A percentile compares a stretch with the other conserved stretches of the same genome.
These are phyloP conservation scores for Sialis lutaria DNA, from an alignment of 2,888 invertebrate species.

Conservation along the genomic window DNA sequence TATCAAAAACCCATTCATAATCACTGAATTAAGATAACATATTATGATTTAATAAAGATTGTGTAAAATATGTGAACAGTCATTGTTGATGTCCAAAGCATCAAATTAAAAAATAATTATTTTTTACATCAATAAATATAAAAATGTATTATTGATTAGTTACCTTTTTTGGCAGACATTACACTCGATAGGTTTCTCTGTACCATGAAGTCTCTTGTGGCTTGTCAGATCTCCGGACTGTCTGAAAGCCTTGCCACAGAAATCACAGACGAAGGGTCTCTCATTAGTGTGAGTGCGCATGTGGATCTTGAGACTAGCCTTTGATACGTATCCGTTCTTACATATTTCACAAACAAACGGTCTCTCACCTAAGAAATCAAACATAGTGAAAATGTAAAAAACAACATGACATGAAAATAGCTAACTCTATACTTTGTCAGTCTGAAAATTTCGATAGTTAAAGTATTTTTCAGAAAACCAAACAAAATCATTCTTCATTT, in stretches of 20 bases:
- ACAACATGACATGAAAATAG: no score
- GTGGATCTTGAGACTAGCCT: constrained; percentile 27
- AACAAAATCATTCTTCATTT: background rate
- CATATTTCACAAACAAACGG: constrained; percentile 27
- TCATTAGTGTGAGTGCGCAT: constrained; percentile 29
- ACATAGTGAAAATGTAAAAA: background rate
- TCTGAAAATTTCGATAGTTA: background rate
- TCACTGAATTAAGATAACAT: no score
- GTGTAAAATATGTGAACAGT: background rate
- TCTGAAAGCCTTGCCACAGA: constrained; percentile 27
- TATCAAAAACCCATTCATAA: no score
- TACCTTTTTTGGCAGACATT: constrained; percentile 25
- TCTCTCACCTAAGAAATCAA: constrained; percentile 20
- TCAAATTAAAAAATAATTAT: background rate
- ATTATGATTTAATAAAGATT: background rate
- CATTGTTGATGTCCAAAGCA: background rate
- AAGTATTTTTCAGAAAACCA: no score
- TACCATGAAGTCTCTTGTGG: constrained; percentile 26
- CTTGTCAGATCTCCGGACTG: constrained; percentile 27
- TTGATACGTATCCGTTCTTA: constrained; percentile 27
- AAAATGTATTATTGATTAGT: constrained; percentile 1
- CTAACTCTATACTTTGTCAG: no score
- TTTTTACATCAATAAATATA: background rate
- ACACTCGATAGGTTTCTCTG: constrained; percentile 28
- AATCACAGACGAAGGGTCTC: constrained; percentile 26